Base-by-base conservation (phyloP, 2,797 vertebrate species). In the Myotis planiceps region DNA sequence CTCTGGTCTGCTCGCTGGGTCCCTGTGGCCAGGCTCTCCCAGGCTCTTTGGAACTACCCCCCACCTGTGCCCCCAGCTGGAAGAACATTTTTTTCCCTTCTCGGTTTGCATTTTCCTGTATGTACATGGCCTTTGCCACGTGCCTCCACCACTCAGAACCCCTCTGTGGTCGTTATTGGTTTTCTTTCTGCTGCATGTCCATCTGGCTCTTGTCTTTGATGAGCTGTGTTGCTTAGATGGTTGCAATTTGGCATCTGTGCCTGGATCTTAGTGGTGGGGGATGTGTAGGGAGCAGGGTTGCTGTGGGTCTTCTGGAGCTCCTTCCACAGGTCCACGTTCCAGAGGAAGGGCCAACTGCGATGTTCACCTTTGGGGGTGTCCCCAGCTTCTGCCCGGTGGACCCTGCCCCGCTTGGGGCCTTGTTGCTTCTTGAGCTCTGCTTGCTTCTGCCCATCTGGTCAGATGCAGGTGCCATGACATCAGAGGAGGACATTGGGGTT, bases 191-290 rank as follows among this genome's bases (percentile, higher is more conserved):
- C 45, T 2, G 1, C 2, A 0, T 13, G 76, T 74, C 42, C n/a
- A 4, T 88, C 58, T 91, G 58, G 18, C 81, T 55, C 23, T 92
- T 5, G 3, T 68, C 58, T 95, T 88, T 55, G 49, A 37, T 88
- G 63, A 90, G 53, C 45, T 29, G 16, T 55, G 58, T 19, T 58
- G 32, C 69, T 80, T 49, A 14, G n/a, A 27, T 27, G 23, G n/a
- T 39, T 80, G 49, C 49, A 47, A 19, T 29, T 71, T 42, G 29
- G 39, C 65, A 60, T 14, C 39, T 78, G 82, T 85, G 58, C 47
- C 12, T 66, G 84, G 68, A 39, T n/a, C 10, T 68, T 19, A 9
- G 16, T 32, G 75, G 53, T 25, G 32, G 16, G 42, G 19, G 3
- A 12, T 5, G 9, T 5, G 2, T 2, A 55, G 6, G 63, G 10